Evolutionary conservation across 1,140 invertebrate genomes (phyloP), one percentile per base, ranked within the genome.

Genomic region (Chrysomallon squamiferum): DNA sequence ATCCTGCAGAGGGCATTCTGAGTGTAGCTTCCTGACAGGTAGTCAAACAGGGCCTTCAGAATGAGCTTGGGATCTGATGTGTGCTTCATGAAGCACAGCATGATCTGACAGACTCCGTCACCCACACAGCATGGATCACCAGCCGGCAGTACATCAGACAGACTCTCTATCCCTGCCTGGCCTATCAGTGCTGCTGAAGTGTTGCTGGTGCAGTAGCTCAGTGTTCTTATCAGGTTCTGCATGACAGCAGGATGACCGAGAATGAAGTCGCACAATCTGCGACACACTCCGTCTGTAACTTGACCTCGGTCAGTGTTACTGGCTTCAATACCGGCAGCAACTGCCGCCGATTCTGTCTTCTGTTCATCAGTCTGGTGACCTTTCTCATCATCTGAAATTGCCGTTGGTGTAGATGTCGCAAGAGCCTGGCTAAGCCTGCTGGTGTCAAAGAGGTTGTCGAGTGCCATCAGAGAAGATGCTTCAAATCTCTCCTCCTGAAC

Each of bases 61-160:
- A 95, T 89, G 20, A 92, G 85, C 30, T 88, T 88, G 11, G 91
- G 90, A 77, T 90, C 89, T 15, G 92, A 90, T 2, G 92, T 89
- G 74, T 91, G 90, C 38, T 89, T 87, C 13, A 90, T 90, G 25
- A 95, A 84, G 0, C 90, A 91, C 1, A 90, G 88, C 18, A 96
- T 87, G 57, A 96, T 88, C 80, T 93, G 91, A 71, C 94, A 95
- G 2, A 95, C 90, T 9, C 92, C 92, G 80, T 95, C 94, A 2
- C 92, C 90, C 47, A 95, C 90, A 0, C 92, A 93, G 20, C 90
- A 83, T 1, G 90, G 88, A 33, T 73, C 90, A 3, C 87, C 87
- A 3, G 66, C 69, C 25, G 73, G 71, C 58, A 81, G 72, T n/a
- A 74, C 72, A 13, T 84, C 81, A 57, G 80, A 76, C 65, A 75